A percentile compares a stretch with the other conserved stretches of the same genome.
phyloP scores from a whole-genome alignment of 2,113 vertebrate genomes.

The Puma concolor region DNA sequence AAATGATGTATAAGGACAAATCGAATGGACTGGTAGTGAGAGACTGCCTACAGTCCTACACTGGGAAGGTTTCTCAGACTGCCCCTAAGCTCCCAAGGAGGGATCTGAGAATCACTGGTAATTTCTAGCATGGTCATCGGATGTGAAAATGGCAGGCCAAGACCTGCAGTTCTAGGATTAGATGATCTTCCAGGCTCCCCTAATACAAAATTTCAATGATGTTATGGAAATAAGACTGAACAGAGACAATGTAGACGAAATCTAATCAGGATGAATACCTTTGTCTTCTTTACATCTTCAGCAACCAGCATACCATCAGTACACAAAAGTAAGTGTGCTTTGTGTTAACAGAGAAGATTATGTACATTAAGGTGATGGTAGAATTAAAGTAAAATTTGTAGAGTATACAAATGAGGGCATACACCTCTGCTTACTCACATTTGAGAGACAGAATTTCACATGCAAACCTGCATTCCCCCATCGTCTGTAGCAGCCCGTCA shows the following conservation, averaged over 20 bases:
- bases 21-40: neutral
- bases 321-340: neutral
- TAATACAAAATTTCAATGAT: neutral
- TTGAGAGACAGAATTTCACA: neutral
- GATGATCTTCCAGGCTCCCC: neutral
- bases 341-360: neutral
- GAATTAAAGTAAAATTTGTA: neutral
- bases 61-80: neutral
- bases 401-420: neutral
- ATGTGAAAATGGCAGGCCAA: neutral
- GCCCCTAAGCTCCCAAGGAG: neutral
- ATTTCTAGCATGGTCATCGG: neutral
- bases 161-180: neutral
- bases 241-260: neutral
- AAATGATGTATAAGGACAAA: neutral
- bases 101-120: neutral
- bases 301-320: neutral
- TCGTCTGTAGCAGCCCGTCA: neutral
- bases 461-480: neutral
- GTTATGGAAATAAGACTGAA: neutral
- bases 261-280: neutral
- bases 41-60: neutral
- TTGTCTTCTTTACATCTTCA: neutral
- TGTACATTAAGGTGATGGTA: neutral
- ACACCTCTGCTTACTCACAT: neutral